Conservation (phyloP, 2,797 vertebrate species). For the Aselliscus stoliczkanus region DNA sequence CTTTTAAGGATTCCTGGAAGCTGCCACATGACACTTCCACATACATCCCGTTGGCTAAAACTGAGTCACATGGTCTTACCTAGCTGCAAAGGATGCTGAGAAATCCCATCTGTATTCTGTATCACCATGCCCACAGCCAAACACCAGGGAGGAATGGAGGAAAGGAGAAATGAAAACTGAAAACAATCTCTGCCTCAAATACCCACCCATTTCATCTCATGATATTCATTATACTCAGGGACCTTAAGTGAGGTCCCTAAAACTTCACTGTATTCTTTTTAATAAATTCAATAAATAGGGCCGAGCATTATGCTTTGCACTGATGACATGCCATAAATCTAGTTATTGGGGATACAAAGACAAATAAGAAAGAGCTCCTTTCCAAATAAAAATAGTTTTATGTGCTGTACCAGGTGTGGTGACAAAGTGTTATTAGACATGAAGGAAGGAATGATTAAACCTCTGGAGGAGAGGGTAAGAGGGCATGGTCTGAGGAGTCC, state of each 20-base stretch:
- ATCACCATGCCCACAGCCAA: not conserved
- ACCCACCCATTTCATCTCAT: not conserved
- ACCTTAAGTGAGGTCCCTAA: not conserved
- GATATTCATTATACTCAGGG: not conserved
- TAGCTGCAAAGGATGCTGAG: not conserved
- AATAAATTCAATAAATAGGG: not conserved
- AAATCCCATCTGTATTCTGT: not conserved
- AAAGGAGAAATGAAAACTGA: not conserved
- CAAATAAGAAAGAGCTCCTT: not conserved
- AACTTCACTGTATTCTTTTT: not conserved
- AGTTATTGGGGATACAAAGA: not conserved
- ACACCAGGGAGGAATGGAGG: not conserved
- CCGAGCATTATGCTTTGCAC: not conserved
- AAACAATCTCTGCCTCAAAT: not conserved
- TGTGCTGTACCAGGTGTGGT: not conserved
- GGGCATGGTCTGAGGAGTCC: not conserved
- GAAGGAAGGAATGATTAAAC: not conserved
- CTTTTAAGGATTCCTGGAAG: not conserved
- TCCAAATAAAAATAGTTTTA: not conserved
- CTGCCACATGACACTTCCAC: not conserved
- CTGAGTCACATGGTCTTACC: not conserved
- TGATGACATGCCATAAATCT: not conserved
- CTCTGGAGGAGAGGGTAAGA: not conserved
- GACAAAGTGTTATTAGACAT: not conserved
- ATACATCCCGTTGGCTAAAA: not conserved